Percentiles rank a stretch among this genome's conserved stretches.
These are phyloP conservation scores for Lateolabrax maculatus DNA, from an alignment of 2,797 vertebrate genomes.

Conservation along the genomic window DNA sequence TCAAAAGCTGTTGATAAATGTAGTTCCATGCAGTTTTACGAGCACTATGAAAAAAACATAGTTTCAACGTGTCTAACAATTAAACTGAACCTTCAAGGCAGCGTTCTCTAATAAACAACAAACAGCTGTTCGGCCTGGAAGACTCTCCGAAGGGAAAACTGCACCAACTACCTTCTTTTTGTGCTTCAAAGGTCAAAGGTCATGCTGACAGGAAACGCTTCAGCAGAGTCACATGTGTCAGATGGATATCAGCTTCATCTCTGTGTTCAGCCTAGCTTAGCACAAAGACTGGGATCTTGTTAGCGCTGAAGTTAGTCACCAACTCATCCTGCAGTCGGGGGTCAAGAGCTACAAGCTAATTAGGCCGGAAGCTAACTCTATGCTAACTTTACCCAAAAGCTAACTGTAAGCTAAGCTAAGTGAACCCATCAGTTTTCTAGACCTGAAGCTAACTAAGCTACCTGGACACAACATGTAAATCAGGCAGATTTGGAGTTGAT, in stretches of 20 bases:
- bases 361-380: not conserved
- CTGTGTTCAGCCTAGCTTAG: conserved; percentile 18
- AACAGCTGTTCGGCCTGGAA: conserved; percentile 2
- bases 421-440: too few relatives aligned
- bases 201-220: conserved; percentile 26
- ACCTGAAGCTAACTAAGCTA: too few relatives aligned
- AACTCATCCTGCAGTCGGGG: too few relatives aligned
- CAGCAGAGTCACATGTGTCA: too few relatives aligned
- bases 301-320: too few relatives aligned
- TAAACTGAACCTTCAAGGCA: not conserved
- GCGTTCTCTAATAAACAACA: conserved; percentile 2
- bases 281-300: not conserved
- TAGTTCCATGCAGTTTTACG: not conserved
- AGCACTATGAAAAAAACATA: conserved; percentile 7
- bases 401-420: not conserved
- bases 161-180: not conserved
- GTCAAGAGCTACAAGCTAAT: not conserved
- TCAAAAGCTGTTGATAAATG: not conserved
- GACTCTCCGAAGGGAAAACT: not conserved
- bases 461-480: not conserved
- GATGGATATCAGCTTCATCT: not conserved
- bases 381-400: not conserved
- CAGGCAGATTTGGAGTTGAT: not conserved
- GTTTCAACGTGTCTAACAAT: not conserved
- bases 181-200: conserved; percentile 28